Percentiles rank a stretch among this genome's conserved stretches.
phyloP scores from a whole-genome alignment of 2,797 vertebrate genomes.

The Huso huso region DNA sequence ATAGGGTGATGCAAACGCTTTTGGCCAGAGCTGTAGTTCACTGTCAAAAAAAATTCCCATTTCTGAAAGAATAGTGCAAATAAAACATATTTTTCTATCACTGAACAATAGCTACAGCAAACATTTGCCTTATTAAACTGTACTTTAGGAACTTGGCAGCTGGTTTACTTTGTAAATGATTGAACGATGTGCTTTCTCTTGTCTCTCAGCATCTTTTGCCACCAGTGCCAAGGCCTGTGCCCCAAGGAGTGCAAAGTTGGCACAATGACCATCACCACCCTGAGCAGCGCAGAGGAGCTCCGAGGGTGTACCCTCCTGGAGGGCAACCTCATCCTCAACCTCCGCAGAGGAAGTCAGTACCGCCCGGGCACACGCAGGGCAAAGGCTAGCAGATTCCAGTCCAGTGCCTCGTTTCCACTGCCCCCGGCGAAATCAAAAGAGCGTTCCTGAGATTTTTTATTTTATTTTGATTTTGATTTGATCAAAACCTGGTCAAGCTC shows the following conservation, averaged over 20 bases:
- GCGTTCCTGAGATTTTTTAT: not conserved
- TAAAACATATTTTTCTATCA: not conserved
- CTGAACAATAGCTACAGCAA: not conserved
- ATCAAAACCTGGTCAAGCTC: too few species aligned
- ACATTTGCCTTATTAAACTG: too few species aligned
- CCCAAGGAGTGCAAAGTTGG: slow-evolving; percentile 67
- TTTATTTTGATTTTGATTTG: not conserved
- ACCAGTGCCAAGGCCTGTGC: slow-evolving; percentile 59
- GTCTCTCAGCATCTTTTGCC: slow-evolving; percentile 57
- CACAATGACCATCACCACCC: slow-evolving; percentile 62
- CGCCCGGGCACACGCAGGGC: too few species aligned
- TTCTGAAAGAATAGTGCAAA: too few species aligned
- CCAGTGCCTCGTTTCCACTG: not conserved
- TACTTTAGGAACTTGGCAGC: too few species aligned
- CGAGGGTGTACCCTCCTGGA: slow-evolving; percentile 60
- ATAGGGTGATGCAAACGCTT: too few species aligned
- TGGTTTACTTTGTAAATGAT: too few species aligned
- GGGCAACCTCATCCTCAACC: slow-evolving; percentile 64
- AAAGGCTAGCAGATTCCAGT: not conserved
- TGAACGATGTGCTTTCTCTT: not conserved
- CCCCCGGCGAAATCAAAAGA: too few species aligned
- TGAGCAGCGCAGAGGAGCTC: slow-evolving; percentile 50
- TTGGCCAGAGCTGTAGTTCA: too few species aligned
- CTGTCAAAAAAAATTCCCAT: too few species aligned
- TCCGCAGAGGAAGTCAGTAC: slow-evolving; percentile 63